Evolutionary conservation across 1,140 invertebrate species (phyloP), one percentile per base, ranked within the genome.

Genomic region (Calephelis nemesis): DNA sequence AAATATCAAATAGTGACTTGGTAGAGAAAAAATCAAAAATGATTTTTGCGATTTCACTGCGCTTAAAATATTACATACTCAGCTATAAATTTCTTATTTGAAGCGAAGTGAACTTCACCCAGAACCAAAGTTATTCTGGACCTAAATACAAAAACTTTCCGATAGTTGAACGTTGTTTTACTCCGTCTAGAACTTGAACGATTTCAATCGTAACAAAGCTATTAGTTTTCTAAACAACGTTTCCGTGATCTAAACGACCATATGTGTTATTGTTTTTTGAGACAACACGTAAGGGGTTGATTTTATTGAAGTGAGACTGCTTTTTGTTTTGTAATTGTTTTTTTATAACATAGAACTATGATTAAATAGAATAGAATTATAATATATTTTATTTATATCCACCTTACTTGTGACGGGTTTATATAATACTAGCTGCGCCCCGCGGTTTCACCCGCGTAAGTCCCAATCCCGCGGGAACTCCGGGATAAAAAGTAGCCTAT

Each of bases 51-150:
- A n/a, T n/a, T n/a, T n/a, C n/a, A n/a, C 30, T 30, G 30, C 30
- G 30, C 30, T 30, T 30, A 30, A 30, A 30, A 30, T 58, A 30
- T 58, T 30, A 58, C 39, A 58, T 30, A 58, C 19, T 58, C 15
- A 8, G 50, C 50, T 30, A 58, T 58, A 58, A 58, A 58, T 30
- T 58, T 30, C 39, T 30, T 13, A 30, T 58, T 58, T 58, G 52
- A 58, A 58, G 52, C 52, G 52, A 15, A 30, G 52, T 58, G 19
- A 58, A 58, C 52, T 58, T 58, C 52, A 58, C 19, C 19, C 52
- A 8, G 52, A 15, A 19, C 19, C 2, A 58, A 58, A 58, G 39
- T 58, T 58, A 9, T 30, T 9, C 52, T 30, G 52, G 12, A 15
- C 39, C 52, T 19, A 58, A 58, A 58, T 30, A 58, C 13, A 54